These are phyloP conservation scores for Potamilus streckersoni DNA, from an alignment of 1,140 invertebrate species.

Conservation along the genomic window DNA sequence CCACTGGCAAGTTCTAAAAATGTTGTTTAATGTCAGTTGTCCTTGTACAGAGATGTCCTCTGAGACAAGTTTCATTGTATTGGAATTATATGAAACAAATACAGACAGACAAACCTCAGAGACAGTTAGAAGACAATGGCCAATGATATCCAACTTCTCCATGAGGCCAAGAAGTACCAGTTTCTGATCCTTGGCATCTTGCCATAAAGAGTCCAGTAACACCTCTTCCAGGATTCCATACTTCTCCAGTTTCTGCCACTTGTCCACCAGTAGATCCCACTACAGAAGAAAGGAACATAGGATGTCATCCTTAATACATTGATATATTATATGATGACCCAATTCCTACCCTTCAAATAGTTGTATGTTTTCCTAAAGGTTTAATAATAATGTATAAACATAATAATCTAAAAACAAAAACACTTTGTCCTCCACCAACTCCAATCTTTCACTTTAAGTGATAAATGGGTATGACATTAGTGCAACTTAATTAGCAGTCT, in stretches of 20 bases:
- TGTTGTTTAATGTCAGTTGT: background rate
- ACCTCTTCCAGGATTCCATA: slow-evolving; percentile 59
- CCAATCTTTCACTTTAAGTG: no score
- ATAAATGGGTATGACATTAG: no score
- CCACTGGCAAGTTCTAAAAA: background rate
- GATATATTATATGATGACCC: no score
- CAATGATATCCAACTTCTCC: slow-evolving; percentile 65
- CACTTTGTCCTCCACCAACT: no score
- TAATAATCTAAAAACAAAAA: no score
- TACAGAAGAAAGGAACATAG: slow-evolving; percentile 25
- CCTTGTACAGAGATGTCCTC: background rate
- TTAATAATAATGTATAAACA: no score
- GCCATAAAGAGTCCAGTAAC: slow-evolving; percentile 57
- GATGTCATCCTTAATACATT: no score
- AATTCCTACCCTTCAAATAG: no score
- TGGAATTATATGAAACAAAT: background rate
- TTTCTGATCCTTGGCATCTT: slow-evolving; percentile 54
- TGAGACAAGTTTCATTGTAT: no score
- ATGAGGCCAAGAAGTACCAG: slow-evolving; percentile 59
- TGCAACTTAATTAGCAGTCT: no score
- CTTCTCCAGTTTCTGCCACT: slow-evolving; percentile 51
- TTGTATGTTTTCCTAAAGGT: no score
- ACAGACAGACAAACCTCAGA: slow-evolving; percentile 38
- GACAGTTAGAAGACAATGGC: slow-evolving; percentile 39
- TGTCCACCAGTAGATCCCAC: slow-evolving; percentile 55